phyloP scores from a whole-genome alignment of 2,113 vertebrate species.

The Numida meleagris region DNA sequence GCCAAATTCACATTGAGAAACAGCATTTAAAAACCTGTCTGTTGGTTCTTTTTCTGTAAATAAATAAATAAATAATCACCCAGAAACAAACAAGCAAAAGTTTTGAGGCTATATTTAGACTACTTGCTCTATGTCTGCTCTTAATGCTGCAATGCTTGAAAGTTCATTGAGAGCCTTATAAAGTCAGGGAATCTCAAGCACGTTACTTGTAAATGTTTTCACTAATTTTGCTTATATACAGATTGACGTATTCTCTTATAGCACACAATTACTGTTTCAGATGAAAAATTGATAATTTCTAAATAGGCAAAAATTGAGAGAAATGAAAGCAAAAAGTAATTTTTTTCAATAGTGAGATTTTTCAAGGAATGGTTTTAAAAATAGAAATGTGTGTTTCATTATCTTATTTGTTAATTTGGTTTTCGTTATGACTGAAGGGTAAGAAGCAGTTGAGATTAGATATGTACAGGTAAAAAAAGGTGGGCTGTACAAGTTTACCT shows the following conservation, averaged over 20 bases:
- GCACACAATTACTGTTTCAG: neutral
- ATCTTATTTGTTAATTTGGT: neutral
- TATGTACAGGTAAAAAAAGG: neutral
- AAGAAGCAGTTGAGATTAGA: neutral
- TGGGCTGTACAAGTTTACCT: neutral
- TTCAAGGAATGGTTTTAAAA: neutral
- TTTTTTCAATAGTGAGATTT: neutral
- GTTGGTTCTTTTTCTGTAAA: neutral
- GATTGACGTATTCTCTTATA: neutral
- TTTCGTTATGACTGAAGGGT: neutral
- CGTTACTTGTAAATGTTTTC: neutral
- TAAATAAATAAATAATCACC: neutral
- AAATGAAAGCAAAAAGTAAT: neutral
- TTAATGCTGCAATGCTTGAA: neutral
- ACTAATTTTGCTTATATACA: neutral
- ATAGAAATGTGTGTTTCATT: neutral
- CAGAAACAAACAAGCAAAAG: neutral
- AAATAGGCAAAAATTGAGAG: neutral
- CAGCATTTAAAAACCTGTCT: neutral
- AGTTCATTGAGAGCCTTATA: neutral
- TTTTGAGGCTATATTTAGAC: neutral
- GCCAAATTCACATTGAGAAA: neutral
- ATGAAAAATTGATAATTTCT: neutral
- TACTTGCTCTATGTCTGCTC: neutral
- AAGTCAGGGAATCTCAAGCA: neutral